Evolutionary conservation across 2,888 invertebrate genomes (phyloP).

Genomic region (Tethea ocularis): DNA sequence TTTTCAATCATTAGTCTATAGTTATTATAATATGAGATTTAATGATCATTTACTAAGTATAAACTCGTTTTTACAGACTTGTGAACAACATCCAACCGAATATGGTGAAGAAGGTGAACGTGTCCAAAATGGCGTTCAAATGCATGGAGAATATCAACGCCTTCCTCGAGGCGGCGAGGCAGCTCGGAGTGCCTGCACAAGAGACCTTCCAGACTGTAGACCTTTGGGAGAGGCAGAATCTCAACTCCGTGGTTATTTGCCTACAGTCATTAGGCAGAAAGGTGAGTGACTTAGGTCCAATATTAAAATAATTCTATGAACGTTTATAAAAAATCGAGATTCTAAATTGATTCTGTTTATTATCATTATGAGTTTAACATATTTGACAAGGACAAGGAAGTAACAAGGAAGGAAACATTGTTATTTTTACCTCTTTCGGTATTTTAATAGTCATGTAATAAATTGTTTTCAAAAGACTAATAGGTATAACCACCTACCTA

Average conservation of each 20-base stretch:
- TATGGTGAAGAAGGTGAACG: slow-evolving; percentile 95
- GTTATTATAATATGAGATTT: not conserved
- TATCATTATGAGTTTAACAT: too few species aligned
- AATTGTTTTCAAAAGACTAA: too few species aligned
- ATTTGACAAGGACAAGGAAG: too few species aligned
- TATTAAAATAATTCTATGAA: too few species aligned
- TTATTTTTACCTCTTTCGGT: too few species aligned
- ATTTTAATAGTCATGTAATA: too few species aligned
- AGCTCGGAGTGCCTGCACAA: slow-evolving; percentile 95
- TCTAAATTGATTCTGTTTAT: too few species aligned
- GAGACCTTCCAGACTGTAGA: slow-evolving; percentile 99
- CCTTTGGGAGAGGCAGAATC: slow-evolving; percentile 97
- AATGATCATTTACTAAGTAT: not conserved
- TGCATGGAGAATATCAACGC: slow-evolving; percentile 99
- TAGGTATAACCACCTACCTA: too few species aligned
- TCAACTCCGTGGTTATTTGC: slow-evolving; percentile 97
- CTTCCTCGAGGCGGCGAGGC: slow-evolving; percentile 92
- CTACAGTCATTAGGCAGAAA: slow-evolving; percentile 97
- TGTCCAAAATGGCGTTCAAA: slow-evolving; percentile 96
- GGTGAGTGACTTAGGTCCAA: slow-evolving; percentile 79
- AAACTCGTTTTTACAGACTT: slow-evolving; percentile 82
- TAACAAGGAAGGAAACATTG: too few species aligned
- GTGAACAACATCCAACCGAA: slow-evolving; percentile 94
- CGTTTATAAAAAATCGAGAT: too few species aligned
- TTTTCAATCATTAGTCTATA: not conserved